Conservation (phyloP, 2,888 invertebrate species). For the Herminia tarsipennalis region DNA sequence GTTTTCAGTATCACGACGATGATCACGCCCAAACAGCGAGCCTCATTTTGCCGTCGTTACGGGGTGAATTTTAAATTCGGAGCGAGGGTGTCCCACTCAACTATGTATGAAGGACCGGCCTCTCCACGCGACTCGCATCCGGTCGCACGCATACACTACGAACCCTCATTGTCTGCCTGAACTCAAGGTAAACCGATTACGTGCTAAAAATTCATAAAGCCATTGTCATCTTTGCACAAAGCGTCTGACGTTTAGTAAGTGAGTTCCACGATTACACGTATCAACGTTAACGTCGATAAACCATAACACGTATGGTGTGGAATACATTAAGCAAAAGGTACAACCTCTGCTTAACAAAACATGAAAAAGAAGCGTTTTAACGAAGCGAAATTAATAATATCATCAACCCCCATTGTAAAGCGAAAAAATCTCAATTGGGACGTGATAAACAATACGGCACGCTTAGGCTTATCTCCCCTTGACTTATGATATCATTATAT, state of each 20-base stretch:
- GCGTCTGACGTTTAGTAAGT: conserved; percentile 66
- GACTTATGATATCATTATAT: conserved; percentile 83
- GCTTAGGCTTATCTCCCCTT: conserved; percentile 77
- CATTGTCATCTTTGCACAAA: conserved; percentile 65
- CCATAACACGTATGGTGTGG: conserved; percentile 32
- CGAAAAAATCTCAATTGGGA: conserved; percentile 66
- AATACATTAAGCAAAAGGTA: conserved; percentile 11
- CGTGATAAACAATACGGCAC: conserved; percentile 74
- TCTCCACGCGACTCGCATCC: conserved; percentile 65
- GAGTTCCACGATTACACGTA: conserved; percentile 53
- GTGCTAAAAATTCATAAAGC: conserved; percentile 79
- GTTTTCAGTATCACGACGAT: conserved; percentile 56
- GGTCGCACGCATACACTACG: conserved; percentile 71
- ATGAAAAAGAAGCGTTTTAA: conserved; percentile 16
- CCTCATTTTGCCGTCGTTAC: conserved; percentile 70
- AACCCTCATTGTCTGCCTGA: conserved; percentile 68
- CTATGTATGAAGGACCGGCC: conserved; percentile 79
- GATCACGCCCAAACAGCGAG: conserved; percentile 66
- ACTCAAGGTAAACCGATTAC: conserved; percentile 78
- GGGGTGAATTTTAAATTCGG: conserved; percentile 79
- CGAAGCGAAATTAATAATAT: conserved; percentile 53
- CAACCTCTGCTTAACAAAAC: conserved; percentile 17
- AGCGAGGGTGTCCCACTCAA: conserved; percentile 71
- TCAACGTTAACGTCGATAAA: conserved; percentile 44
- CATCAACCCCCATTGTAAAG: conserved; percentile 55